These are phyloP conservation scores for Nephrotoma appendiculata DNA, from an alignment of 2,888 invertebrate species.

Conservation along the genomic window DNA sequence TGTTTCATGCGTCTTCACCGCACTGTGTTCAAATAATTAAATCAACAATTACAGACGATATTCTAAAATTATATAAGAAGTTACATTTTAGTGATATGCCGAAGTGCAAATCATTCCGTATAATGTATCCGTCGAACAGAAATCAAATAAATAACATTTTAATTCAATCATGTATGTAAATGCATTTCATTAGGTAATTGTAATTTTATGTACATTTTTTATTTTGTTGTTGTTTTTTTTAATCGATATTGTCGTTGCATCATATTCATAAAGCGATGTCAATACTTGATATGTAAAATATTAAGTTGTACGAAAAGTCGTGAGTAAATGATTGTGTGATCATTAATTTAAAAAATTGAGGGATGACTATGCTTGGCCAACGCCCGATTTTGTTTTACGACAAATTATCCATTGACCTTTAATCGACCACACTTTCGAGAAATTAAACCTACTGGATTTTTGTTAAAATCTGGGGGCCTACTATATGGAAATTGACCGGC, in stretches of 20 bases:
- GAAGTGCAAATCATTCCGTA: not conserved
- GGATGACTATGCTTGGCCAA: no score
- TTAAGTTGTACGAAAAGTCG: not conserved
- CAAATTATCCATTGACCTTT: no score
- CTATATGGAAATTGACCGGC: no score
- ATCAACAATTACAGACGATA: not conserved
- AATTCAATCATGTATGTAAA: not conserved
- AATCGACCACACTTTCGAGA: no score
- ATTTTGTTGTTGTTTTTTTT: not conserved
- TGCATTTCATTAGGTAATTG: not conserved
- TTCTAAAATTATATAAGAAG: not conserved
- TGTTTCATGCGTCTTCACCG: no score
- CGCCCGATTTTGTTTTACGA: no score
- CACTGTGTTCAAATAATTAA: no score
- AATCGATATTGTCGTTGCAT: not conserved
- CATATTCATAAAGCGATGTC: not conserved
- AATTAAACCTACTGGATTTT: no score
- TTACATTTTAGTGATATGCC: not conserved
- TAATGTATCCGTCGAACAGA: not conserved
- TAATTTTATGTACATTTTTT: not conserved
- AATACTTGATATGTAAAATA: not conserved
- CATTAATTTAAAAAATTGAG: no score
- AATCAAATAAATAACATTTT: not conserved
- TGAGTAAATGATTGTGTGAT: no score
- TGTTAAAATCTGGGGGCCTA: no score